Base-by-base conservation (phyloP, 1,140 invertebrate genomes). In the Lutraria rhynchaena region DNA sequence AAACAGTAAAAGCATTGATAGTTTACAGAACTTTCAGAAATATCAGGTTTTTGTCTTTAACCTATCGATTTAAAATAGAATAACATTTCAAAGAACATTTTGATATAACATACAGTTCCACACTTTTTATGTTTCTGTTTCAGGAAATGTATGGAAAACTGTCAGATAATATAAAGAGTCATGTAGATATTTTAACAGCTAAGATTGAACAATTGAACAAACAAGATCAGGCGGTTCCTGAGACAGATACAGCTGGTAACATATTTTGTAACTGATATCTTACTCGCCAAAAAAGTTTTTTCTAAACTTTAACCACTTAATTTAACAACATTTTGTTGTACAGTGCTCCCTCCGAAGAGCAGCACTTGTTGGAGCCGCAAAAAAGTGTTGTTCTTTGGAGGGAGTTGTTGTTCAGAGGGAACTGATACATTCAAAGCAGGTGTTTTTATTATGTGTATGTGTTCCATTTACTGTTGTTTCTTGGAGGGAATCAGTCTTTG, bases 181-280 rank as follows among this genome's bases (percentile, higher is more conserved):
- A 89, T 55, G 74, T 29, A 19, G 58, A 83, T n/a, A 83, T 89
- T 4, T 69, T 89, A 33, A 60, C 60, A 49, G 85, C 82, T 35
- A 89, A 89, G 71, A 88, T 89, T 15, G 55, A 84, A 51, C 86
- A 89, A 46, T 58, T 89, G 5, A 87, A 86, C 73, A 37, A 73
- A 44, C 65, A 41, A 57, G 70, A 75, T 44, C 83, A 81, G 53
- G 29, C 69, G 41, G 65, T 76, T 15, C 70, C 63, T 24, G 22
- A 46, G 5, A 17, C 13, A 19, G 33, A 22, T n/a, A n/a, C 55
- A 31, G 53, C 53, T 27, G 57, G 15, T 17, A 41, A 46, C 3
- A 29, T 19, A 22, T 33, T 27, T 9, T 29, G n/a, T 19, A 29
- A 22, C 31, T 22, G 9, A 41, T 27, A 41, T 4, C 11, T 15